phyloP scores from a whole-genome alignment of 2,113 vertebrate species.

The Rhizomys pruinosus region DNA sequence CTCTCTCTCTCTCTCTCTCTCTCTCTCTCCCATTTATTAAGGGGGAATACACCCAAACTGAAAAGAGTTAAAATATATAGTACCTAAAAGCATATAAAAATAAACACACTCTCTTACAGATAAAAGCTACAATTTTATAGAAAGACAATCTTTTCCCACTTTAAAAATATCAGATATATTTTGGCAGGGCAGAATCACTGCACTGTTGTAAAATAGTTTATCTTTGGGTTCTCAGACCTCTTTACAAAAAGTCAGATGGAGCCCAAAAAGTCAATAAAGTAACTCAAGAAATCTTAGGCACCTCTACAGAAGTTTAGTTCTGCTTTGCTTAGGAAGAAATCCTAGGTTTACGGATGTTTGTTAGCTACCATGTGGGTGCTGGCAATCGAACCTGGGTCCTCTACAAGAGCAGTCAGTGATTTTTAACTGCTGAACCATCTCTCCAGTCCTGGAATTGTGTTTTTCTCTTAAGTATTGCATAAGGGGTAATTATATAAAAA shows the following conservation, averaged over 20 bases:
- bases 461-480: too few relatives aligned
- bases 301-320: too few relatives aligned
- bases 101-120: neutral
- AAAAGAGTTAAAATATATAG: conserved; percentile 19
- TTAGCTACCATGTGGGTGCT: too few relatives aligned
- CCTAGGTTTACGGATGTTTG: too few relatives aligned
- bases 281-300: too few relatives aligned
- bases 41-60: neutral
- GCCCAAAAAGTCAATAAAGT: too few relatives aligned
- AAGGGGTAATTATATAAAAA: neutral
- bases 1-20: neutral
- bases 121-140: conserved; percentile 31
- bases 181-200: neutral
- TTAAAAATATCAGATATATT: conserved; percentile 52
- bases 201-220: conserved; percentile 21
- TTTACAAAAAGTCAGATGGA: conserved; percentile 22
- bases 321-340: too few relatives aligned
- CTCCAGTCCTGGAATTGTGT: too few relatives aligned
- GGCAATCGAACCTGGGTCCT: too few relatives aligned
- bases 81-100: conserved; percentile 39
- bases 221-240: neutral
- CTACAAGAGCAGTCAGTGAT: too few relatives aligned
- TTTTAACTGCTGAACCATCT: too few relatives aligned
- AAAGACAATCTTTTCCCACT: conserved; percentile 17
- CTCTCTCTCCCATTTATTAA: neutral